Base-by-base conservation (phyloP, 2,888 invertebrate genomes). In the Leucoma salicis region DNA sequence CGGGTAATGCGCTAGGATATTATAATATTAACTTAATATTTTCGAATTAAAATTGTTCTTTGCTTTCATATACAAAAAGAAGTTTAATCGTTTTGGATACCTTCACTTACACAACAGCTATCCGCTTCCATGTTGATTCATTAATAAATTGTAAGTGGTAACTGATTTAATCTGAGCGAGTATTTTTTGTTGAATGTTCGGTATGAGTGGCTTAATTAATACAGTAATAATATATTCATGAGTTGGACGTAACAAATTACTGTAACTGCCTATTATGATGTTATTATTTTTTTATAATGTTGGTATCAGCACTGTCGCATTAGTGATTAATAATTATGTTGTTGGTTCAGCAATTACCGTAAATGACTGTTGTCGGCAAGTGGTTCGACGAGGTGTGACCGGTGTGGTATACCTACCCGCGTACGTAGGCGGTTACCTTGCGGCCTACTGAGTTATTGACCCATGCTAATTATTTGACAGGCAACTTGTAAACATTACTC, bases 271-370 rank as follows among this genome's bases (percentile, higher is more conserved):
- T 49, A 70, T 74, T 74, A 74, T 67, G 62, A 66, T 63, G 65
- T 72, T 73, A 74, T 73, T n/a, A 73, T 73, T 74, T 66, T 52
- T 70, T 73, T 53, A 64, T 71, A 74, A 74, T 74, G 63, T 55
- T 63, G 59, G 65, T 78, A 79, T 78, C 73, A 64, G 56, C 65
- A 68, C 75, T 80, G 83, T 82, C 84, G 75, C 72, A 77, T 79
- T 77, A 74, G 75, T 84, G 78, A 85, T 85, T 84, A 82, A 84
- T 84, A n/a, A n/a, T n/a, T n/a, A 75, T 63, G 78, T 78, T 76
- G 78, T 73, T 71, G 65, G 73, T 71, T 54, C 60, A 70, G 78
- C 77, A 82, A 85, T 86, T 85, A 85, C 65, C 63, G 67, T 57
- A 78, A 82, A 81, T 77, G 72, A 73, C 67, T 64, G 78, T 64